Evolutionary conservation across 1,140 invertebrate species (phyloP), one percentile per base, ranked within the genome.

Genomic region (Cataglyphis hispanica): DNA sequence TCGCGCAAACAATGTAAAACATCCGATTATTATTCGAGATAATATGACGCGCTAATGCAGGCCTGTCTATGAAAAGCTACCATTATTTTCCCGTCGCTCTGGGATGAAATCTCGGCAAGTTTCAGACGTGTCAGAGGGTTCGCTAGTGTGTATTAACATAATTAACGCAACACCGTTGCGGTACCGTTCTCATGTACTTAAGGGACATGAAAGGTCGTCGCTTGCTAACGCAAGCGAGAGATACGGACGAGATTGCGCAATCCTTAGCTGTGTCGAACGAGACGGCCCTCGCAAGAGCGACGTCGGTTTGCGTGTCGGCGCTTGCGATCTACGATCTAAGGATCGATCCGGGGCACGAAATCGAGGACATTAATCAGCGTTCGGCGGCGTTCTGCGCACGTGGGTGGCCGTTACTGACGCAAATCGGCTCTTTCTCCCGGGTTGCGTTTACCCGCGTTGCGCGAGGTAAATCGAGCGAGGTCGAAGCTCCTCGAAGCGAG

Each of bases 351-450:
- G 16, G 31, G 37, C 25, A 84, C 89, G 88, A 91, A 90, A 91
- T 91, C 88, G 86, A 85, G 86, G 83, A 81, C 89, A 91, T 91
- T 90, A 91, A 90, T 91, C 86, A 91, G 66, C 88, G 53, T 85
- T 81, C 87, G 87, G 88, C 83, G 84, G 63, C 43, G 76, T 63
- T 40, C 72, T 61, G 87, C 66, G 56, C 85, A 89, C 89, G 89
- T 89, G 89, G 89, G 89, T 90, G 89, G 88, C 66, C 86, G 67
- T 63, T 81, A 89, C 80, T 90, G 89, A 90, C 89, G 89, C 76
- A 90, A 90, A 90, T 90, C 88, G 85, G 77, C 75, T 83, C 67
- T 74, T 83, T 83, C 78, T 83, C 78, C 78, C 46, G 46, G 84
- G 56, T 40, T 75, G 53, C 84, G 75, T 87, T 77, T 89, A 37